phyloP scores from a whole-genome alignment of 1,140 invertebrate species.

The Papilio dardanus region DNA sequence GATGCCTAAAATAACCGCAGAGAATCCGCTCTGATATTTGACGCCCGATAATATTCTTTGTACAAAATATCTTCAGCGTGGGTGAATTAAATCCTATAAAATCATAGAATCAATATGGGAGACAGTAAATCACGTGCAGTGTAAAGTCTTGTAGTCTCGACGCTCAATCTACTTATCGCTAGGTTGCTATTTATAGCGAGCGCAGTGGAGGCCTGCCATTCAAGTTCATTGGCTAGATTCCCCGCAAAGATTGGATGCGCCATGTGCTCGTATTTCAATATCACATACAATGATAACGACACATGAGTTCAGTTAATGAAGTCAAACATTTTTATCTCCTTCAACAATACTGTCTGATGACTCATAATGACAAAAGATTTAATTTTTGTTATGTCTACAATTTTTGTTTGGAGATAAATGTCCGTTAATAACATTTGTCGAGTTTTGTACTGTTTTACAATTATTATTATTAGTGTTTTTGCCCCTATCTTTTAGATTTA shows the following conservation, averaged over 20 bases:
- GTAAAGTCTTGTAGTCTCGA: conserved; percentile 36
- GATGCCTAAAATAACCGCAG: conserved; percentile 73
- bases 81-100: background rate
- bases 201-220: conserved; percentile 71
- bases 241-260: conserved; percentile 63
- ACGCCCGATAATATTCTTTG: conserved; percentile 47
- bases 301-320: conserved; percentile 36
- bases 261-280: conserved; percentile 41
- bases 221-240: conserved; percentile 77
- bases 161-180: conserved; percentile 47
- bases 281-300: conserved; percentile 11
- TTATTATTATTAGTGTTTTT: background rate
- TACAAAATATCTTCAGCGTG: too few species aligned
- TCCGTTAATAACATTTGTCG: background rate
- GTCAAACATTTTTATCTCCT: conserved; percentile 2
- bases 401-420: background rate
- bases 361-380: background rate
- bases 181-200: conserved; percentile 60
- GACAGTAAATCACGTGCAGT: conserved; percentile 33
- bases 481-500: background rate
- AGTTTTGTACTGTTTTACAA: background rate
- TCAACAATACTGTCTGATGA: background rate
- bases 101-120: background rate
- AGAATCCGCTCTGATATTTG: conserved; percentile 59
- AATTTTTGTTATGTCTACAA: background rate